A percentile compares a stretch with the other conserved stretches of the same genome.
Evolutionary conservation across 2,113 vertebrate species (phyloP).

Genomic region (Willisornis vidua): DNA sequence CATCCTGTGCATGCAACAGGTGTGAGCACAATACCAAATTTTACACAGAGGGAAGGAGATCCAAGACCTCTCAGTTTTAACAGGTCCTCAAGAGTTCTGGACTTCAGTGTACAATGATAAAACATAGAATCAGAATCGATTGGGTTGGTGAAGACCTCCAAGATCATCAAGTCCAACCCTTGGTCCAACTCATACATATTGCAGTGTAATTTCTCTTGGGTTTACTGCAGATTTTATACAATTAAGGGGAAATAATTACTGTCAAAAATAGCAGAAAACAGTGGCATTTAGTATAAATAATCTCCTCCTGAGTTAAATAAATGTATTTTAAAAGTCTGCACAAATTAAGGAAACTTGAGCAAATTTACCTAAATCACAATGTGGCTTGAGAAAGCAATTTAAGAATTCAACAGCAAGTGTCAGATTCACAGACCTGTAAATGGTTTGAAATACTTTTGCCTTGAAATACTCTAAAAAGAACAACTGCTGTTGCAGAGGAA

Average conservation of each 20-base stretch:
- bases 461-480: neutral
- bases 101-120: neutral
- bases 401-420: conserved; percentile 20
- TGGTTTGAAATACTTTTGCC: neutral
- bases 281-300: neutral
- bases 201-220: neutral
- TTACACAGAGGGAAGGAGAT: neutral
- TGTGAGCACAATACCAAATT: neutral
- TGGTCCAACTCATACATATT: neutral
- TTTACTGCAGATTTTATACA: neutral
- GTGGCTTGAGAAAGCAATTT: neutral
- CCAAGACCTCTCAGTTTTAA: neutral
- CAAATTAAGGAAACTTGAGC: conserved; percentile 4
- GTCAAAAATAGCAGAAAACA: neutral
- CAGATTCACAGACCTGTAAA: neutral
- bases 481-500: neutral
- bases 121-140: neutral
- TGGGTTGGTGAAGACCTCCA: too few species aligned
- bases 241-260: neutral
- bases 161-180: too few species aligned
- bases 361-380: neutral
- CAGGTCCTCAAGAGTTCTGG: neutral
- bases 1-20: neutral
- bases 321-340: neutral
- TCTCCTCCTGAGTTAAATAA: conserved; percentile 14